These are phyloP conservation scores for Dicerorhinus sumatrensis DNA, from an alignment of 2,113 vertebrate species.

Conservation along the genomic window DNA sequence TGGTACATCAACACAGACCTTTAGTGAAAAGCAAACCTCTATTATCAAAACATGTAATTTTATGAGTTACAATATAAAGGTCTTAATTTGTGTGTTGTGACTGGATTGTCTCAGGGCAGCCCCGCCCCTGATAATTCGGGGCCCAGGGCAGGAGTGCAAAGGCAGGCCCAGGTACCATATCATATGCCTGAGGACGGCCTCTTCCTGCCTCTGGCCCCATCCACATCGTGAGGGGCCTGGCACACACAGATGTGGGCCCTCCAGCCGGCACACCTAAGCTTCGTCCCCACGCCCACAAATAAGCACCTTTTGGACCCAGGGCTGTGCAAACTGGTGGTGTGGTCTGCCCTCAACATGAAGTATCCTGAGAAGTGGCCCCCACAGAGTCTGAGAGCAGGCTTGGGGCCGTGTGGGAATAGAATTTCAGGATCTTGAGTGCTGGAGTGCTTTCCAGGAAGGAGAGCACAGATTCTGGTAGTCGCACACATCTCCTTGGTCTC, in stretches of 20 bases:
- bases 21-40: neutral
- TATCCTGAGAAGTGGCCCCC: neutral
- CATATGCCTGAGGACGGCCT: neutral
- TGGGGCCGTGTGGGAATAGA: neutral
- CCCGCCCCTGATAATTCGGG: neutral
- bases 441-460: neutral
- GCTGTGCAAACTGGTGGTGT: neutral
- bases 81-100: neutral
- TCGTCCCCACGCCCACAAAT: neutral
- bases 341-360: neutral
- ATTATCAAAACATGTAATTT: neutral
- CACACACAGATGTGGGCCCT: neutral
- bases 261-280: neutral
- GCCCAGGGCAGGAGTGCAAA: neutral
- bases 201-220: neutral
- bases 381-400: neutral
- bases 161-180: rapidly evolving
- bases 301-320: neutral
- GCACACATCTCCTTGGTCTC: neutral
- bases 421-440: neutral
- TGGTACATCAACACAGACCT: neutral
- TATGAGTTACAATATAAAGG: neutral
- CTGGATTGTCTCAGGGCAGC: neutral
- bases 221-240: neutral
- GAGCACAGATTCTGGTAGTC: neutral